Base-by-base conservation (phyloP, 1,140 invertebrate genomes). In the Drosophila carrolli region DNA sequence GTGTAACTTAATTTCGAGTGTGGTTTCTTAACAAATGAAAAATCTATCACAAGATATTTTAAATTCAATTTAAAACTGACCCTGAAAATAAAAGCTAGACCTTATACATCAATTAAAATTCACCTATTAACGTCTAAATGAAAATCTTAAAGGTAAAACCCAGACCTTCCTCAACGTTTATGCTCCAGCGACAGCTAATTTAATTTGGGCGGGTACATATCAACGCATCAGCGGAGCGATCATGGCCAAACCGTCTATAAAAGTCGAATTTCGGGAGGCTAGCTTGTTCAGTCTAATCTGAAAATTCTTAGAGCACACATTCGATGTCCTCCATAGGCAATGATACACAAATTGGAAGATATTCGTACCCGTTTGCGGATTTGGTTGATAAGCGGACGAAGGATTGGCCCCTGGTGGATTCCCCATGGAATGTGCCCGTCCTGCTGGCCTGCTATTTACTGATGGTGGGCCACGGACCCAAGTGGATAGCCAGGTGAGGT, bases 361-460 rank as follows among this genome's bases (percentile, higher is more conserved):
- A 73, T 65, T 62, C 62, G 5, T 84, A 58, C 43, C 54, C 54
- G 4, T 76, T 70, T 51, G 79, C 76, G 5, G 84, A 76, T 29
- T 44, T 80, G 57, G 75, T 57, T 10, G 83, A 88, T 56, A 73
- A 89, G 73, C 94, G 97, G 92, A 97, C 97, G 46, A 95, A 95
- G 94, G 95, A 96, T 93, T 97, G 97, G 98, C 94, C 96, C 0
- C 92, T 98, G 71, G 97, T 98, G 60, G 95, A 97, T 59, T 97
- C 97, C 1, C 97, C 96, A 29, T 91, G 94, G 58, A 96, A 97
- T 13, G 97, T 96, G 0, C 83, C 97, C 8, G 89, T 95, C 5
- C 95, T 97, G 81, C 96, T 96, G 4, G 67, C 95, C 23, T 63
- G 96, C 14, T 99, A 99, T 91, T 93, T 98, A 35, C 93, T 96